These are phyloP conservation scores for Crotophaga sulcirostris DNA, from an alignment of 2,113 vertebrate species.

Conservation along the genomic window DNA sequence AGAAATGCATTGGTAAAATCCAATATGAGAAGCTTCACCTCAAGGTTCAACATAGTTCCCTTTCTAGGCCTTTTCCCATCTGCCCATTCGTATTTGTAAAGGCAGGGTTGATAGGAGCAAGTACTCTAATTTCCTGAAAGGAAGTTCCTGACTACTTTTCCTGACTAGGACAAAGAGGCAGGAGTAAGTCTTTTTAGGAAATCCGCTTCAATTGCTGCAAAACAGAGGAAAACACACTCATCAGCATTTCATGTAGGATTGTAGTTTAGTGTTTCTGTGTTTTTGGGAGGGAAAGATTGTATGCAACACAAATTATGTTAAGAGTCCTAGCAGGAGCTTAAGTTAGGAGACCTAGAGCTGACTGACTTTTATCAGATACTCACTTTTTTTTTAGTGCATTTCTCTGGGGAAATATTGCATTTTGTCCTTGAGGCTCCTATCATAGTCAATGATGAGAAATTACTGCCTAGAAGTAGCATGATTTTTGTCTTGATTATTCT, in stretches of 20 bases:
- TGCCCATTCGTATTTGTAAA: neutral
- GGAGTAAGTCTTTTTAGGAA: conserved; percentile 1
- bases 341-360: neutral
- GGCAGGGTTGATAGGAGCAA: neutral
- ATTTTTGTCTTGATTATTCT: neutral
- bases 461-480: neutral
- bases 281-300: neutral
- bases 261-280: neutral
- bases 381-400: neutral
- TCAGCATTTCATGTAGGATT: neutral
- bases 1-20: neutral
- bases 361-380: neutral
- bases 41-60: neutral
- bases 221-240: neutral
- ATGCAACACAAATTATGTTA: neutral
- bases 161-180: neutral
- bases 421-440: neutral
- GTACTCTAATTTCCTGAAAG: conserved; percentile 22
- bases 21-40: neutral
- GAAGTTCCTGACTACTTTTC: neutral
- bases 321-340: neutral
- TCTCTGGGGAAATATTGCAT: neutral
- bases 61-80: neutral
- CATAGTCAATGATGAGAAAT: neutral
- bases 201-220: neutral